Percentiles rank a stretch among this genome's conserved stretches.
These are phyloP conservation scores for Chrysotoxum bicinctum DNA, from an alignment of 2,888 invertebrate genomes.

Conservation along the genomic window DNA sequence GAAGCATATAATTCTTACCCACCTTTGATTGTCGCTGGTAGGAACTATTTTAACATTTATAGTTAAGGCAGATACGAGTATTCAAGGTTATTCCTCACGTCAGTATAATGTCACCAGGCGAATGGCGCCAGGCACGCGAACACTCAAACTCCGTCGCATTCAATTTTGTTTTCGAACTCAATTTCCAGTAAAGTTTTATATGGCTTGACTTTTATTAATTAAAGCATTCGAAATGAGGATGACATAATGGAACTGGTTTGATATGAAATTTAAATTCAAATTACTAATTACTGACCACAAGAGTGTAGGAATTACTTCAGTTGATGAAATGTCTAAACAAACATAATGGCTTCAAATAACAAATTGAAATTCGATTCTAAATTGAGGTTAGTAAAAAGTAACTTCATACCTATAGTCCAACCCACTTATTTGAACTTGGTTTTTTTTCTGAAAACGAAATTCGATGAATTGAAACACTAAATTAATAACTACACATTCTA, in stretches of 20 bases:
- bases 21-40: neutral
- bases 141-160: constrained; percentile 17
- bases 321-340: constrained; percentile 2
- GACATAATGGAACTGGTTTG: constrained; percentile 19
- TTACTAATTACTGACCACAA: neutral
- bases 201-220: neutral
- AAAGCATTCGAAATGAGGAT: constrained; percentile 13
- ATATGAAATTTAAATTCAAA: neutral
- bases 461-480: neutral
- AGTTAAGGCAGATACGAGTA: neutral
- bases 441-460: neutral
- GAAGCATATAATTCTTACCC: neutral
- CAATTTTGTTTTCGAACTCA: constrained; percentile 19
- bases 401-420: neutral
- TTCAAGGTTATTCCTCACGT: constrained; percentile 56
- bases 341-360: neutral
- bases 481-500: too few relatives aligned
- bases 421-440: neutral
- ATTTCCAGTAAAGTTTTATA: constrained; percentile 46
- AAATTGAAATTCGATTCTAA: constrained; percentile 18
- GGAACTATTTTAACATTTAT: neutral
- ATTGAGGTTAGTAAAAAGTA: constrained; percentile 5
- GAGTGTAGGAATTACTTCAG: neutral
- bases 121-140: constrained; percentile 26
- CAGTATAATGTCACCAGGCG: constrained; percentile 30